These are phyloP conservation scores for Asobara japonica DNA, from an alignment of 1,140 invertebrate genomes.

Conservation along the genomic window DNA sequence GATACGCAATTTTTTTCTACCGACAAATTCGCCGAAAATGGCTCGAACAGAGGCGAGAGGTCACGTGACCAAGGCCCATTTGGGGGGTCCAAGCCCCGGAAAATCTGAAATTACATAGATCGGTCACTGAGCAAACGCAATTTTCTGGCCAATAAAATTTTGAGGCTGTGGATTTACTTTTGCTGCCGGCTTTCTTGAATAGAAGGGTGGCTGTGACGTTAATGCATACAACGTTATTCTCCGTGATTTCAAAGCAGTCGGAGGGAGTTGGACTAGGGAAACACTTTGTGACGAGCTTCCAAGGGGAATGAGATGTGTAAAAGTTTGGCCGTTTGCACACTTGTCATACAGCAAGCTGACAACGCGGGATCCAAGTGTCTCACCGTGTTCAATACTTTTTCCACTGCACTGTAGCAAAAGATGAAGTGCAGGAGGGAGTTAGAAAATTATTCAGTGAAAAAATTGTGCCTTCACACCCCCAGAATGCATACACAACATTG, in stretches of 20 bases:
- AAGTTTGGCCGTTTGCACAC: slow-evolving; percentile 10
- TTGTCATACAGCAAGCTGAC: background rate
- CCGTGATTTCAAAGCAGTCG: background rate
- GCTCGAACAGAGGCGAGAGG: too few relatives aligned
- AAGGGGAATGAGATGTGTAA: background rate
- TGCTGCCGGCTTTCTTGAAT: slow-evolving; percentile 4
- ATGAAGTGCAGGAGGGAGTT: background rate
- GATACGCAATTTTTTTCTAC: background rate
- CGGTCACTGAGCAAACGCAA: too few relatives aligned
- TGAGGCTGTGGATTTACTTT: background rate
- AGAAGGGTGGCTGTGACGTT: background rate
- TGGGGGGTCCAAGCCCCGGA: too few relatives aligned
- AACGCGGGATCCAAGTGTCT: slow-evolving; percentile 8
- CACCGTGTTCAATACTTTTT: background rate
- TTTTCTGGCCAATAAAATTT: too few relatives aligned
- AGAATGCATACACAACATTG: background rate
- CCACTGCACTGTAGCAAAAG: background rate
- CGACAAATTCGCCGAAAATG: too few relatives aligned
- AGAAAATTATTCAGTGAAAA: background rate
- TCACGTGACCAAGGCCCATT: too few relatives aligned
- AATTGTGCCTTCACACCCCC: background rate
- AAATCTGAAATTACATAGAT: too few relatives aligned
- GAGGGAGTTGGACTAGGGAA: slow-evolving; percentile 6
- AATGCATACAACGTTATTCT: background rate
- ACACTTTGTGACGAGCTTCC: slow-evolving; percentile 11